Base-by-base conservation (phyloP, 1,140 invertebrate genomes). In the Drosophila carrolli region DNA sequence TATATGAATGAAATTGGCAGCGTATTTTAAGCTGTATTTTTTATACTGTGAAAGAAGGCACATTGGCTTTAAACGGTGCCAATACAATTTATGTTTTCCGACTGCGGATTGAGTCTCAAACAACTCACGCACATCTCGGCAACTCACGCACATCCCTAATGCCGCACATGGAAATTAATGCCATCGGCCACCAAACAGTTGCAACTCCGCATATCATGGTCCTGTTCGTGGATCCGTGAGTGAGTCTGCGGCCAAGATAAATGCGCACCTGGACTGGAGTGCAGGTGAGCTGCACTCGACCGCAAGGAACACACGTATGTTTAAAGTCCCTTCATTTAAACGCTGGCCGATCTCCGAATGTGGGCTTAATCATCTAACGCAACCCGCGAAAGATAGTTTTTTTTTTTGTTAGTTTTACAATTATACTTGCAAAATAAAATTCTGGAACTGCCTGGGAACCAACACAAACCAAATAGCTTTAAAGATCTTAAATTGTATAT, bases 231-330 rank as follows among this genome's bases (percentile, higher is more conserved):
- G 44, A 46, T 67, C n/a, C 51, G 54, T 40, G 62, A 54, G 55
- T 63, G 16, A 37, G 60, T 46, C 51, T 68, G 66, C 54, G 78
- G 75, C 48, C 63, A 60, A 65, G 50, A 65, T 61, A 75, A 78
- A 72, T 82, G 68, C 37, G 27, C 66, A 70, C 29, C 54, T 71
- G 65, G 32, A 8, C 50, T 19, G 62, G 66, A 56, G 46, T 75
- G 61, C 62, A 71, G 60, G 67, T 63, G 55, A 58, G 66, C 62
- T 75, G 78, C 75, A 82, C 54, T 77, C 84, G 67, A 72, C 77
- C 74, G 59, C 84, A 88, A 81, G 68, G 47, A 71, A 53, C 73
- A 75, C 48, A 56, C 65, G 65, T 82, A 68, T 63, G 67, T 50
- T 61, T 76, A 61, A 66, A 61, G 58, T 44, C 79, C 51, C 56